Evolutionary conservation across 2,888 invertebrate species (phyloP).

Genomic region (Eudemis profundana): DNA sequence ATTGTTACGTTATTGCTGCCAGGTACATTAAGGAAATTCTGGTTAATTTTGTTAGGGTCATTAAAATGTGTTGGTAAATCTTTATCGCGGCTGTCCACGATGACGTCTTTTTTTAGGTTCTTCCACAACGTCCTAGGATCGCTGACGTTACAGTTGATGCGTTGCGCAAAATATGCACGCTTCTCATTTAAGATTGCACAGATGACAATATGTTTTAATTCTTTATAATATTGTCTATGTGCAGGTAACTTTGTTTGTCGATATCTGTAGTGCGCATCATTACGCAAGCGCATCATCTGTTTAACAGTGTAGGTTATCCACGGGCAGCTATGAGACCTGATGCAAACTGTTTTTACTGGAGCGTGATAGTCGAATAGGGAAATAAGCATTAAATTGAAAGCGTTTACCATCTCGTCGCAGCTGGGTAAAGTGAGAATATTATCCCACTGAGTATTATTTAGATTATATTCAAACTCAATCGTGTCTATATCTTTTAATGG

Average conservation of each 20-base stretch:
- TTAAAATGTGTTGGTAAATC: slow-evolving; percentile 24
- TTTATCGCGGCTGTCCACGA: not conserved
- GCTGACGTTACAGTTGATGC: too few species aligned
- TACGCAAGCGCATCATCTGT: not conserved
- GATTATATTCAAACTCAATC: not conserved
- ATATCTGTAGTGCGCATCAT: not conserved
- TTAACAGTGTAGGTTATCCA: not conserved
- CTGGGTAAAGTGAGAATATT: not conserved
- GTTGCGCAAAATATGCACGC: too few species aligned
- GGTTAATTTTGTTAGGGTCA: slow-evolving; percentile 16
- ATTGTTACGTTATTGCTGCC: not conserved
- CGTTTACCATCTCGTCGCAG: not conserved
- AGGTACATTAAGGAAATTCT: slow-evolving; percentile 14
- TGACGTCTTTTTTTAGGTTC: too few species aligned
- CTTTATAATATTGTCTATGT: not conserved
- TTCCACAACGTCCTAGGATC: too few species aligned
- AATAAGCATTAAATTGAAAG: not conserved
- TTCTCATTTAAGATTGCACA: too few species aligned
- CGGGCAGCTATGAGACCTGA: not conserved
- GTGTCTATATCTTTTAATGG: not conserved
- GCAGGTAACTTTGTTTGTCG: not conserved
- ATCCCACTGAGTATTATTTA: not conserved
- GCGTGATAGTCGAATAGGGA: not conserved
- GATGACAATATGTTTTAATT: too few species aligned
- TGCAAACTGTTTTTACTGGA: not conserved